phyloP scores from a whole-genome alignment of 2,888 invertebrate species.

The Caenorhabditis sp. region DNA sequence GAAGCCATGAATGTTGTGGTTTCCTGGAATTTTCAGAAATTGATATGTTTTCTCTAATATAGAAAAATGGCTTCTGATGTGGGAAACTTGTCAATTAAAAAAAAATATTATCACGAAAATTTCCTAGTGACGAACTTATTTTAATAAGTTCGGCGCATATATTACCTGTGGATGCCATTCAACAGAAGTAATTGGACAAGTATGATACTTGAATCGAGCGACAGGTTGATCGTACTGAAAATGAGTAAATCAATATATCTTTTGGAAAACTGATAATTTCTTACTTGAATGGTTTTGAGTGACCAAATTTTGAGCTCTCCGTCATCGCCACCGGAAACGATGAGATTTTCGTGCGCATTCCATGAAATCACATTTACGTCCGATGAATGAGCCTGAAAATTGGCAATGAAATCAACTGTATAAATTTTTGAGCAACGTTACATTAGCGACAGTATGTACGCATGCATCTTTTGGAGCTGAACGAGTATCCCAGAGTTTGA shows the following conservation, averaged over 20 bases:
- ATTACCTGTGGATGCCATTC: constrained; percentile 85
- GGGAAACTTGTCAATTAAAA: no score
- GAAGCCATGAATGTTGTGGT: constrained; percentile 90
- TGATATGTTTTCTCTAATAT: background rate
- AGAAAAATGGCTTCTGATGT: no score
- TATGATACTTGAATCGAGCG: constrained; percentile 94
- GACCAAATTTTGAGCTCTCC: constrained; percentile 94
- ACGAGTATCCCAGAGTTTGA: constrained; percentile 94
- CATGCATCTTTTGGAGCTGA: constrained; percentile 86
- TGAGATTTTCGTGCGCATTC: constrained; percentile 80
- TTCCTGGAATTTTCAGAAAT: constrained; percentile 77
- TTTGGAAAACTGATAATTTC: constrained; percentile 62
- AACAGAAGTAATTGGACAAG: constrained; percentile 88
- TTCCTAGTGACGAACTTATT: background rate
- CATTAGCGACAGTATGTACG: constrained; percentile 83
- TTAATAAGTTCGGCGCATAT: no score
- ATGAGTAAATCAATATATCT: constrained; percentile 62
- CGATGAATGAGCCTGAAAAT: constrained; percentile 80
- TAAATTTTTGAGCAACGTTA: background rate
- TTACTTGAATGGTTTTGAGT: constrained; percentile 81
- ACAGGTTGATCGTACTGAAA: constrained; percentile 78
- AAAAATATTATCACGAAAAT: background rate
- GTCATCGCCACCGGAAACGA: constrained; percentile 96
- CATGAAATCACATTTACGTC: constrained; percentile 98
- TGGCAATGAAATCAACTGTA: background rate